Conservation (phyloP, 1,140 invertebrate genomes). For the Philaenus spumarius region DNA sequence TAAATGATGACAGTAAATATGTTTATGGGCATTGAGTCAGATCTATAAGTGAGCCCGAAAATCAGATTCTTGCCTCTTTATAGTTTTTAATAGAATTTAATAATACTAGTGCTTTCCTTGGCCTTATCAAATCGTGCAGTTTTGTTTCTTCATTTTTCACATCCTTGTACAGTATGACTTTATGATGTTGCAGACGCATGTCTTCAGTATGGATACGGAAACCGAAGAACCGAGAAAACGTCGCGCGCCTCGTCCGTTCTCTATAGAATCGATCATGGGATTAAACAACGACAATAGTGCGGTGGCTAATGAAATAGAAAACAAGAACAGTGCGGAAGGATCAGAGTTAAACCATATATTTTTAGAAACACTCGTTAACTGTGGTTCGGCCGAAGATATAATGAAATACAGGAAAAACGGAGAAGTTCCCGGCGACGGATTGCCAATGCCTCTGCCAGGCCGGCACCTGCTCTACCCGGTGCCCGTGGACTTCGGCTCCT, state of each 20-base stretch:
- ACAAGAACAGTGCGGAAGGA: neutral
- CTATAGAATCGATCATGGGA: slow-evolving; percentile 18
- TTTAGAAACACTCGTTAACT: neutral
- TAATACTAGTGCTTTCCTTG: too few relatives aligned
- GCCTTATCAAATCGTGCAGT: too few relatives aligned
- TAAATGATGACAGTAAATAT: too few relatives aligned
- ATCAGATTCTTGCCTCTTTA: too few relatives aligned
- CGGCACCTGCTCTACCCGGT: neutral
- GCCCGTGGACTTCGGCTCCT: slow-evolving; percentile 18
- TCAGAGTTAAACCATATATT: neutral
- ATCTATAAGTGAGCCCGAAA: too few relatives aligned
- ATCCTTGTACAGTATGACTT: too few relatives aligned
- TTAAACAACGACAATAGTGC: neutral
- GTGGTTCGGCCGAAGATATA: neutral
- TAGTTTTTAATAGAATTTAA: too few relatives aligned
- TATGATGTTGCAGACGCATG: too few relatives aligned
- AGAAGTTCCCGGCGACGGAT: neutral
- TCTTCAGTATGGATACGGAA: neutral
- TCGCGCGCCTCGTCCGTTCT: slow-evolving; percentile 12
- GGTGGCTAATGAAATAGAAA: neutral
- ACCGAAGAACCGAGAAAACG: neutral
- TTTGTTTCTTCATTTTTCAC: too few relatives aligned
- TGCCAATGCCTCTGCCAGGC: neutral
- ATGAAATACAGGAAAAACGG: neutral
- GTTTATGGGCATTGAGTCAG: too few relatives aligned